Evolutionary conservation across 1,140 invertebrate species (phyloP).

Genomic region (Trichomalopsis sarcophagae): DNA sequence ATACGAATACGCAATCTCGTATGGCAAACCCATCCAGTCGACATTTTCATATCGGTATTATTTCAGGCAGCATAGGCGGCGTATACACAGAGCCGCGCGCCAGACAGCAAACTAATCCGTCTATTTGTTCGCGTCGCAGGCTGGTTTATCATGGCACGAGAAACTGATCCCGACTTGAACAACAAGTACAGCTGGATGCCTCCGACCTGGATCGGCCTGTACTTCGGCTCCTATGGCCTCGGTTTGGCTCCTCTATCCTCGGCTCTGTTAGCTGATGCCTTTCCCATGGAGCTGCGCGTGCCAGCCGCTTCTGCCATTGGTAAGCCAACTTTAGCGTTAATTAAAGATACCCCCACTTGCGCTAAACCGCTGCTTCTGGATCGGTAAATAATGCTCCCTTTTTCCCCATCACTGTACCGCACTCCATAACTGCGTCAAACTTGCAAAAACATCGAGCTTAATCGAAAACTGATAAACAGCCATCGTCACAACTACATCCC

Average conservation of each 20-base stretch:
- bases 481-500: background rate
- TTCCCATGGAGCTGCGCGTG: constrained; percentile 74
- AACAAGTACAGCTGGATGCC: constrained; percentile 75
- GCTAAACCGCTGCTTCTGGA: background rate
- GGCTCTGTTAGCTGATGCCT: constrained; percentile 78
- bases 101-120: background rate
- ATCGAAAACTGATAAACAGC: background rate
- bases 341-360: background rate
- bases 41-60: background rate
- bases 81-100: too few relatives aligned
- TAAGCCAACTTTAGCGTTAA: background rate
- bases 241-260: constrained; percentile 79
- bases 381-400: background rate
- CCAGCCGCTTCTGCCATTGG: constrained; percentile 72
- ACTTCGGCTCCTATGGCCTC: constrained; percentile 73
- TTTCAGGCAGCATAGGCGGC: background rate
- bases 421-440: too few relatives aligned
- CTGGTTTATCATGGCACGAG: constrained; percentile 59
- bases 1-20: background rate
- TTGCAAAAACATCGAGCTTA: background rate
- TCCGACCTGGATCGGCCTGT: constrained; percentile 75
- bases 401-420: background rate
- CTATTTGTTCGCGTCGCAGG: constrained; percentile 55
- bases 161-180: constrained; percentile 63
- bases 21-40: background rate